Evolutionary conservation across 2,888 invertebrate species (phyloP), one percentile per base, ranked within the genome.

Genomic region (Epistrophe grossulariae): DNA sequence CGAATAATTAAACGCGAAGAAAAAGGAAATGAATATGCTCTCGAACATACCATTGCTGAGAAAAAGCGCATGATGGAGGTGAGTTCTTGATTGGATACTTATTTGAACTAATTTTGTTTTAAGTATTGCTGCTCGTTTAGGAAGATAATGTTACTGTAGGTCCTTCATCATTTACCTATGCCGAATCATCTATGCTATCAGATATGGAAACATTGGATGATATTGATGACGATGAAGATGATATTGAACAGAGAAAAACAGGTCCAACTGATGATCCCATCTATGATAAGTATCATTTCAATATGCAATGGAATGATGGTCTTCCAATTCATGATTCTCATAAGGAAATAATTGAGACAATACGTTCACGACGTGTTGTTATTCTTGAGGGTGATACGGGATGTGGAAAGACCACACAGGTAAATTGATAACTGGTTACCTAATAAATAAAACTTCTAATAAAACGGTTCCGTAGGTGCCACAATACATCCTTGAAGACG

Each of bases 301-400:
- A 92, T 84, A 85, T 90, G 40, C 89, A 90, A 64, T 91, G 91
- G 13, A 89, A 91, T 68, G 89, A 84, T 71, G 90, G 88, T 15
- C 79, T 93, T 64, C 92, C 93, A 4, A 93, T 93, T 48, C 90
- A 90, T 82, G 90, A 90, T 3, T 89, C 89, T 10, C 90, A 90
- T 5, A 89, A 89, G 1, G 83, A 97, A 95, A 97, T 99, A 74
- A 89, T 98, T 4, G 92, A 94, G 4, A 94, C 94, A 66, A 95
- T 99, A 15, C 88, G 88, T 11, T 82, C 90, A 0, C 90, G 91
- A 89, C 95, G 95, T 72, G 97, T 98, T 0, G 94, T 97, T 0
- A 94, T 99, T 13, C 95, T 99, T 59, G 96, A 98, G 93, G 99
- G 99, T 0, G 96, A 96, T 0, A 99, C 99, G 0, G 99, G 99